Evolutionary conservation across 2,113 vertebrate genomes (phyloP).

Genomic region (Pleuronectes platessa): DNA sequence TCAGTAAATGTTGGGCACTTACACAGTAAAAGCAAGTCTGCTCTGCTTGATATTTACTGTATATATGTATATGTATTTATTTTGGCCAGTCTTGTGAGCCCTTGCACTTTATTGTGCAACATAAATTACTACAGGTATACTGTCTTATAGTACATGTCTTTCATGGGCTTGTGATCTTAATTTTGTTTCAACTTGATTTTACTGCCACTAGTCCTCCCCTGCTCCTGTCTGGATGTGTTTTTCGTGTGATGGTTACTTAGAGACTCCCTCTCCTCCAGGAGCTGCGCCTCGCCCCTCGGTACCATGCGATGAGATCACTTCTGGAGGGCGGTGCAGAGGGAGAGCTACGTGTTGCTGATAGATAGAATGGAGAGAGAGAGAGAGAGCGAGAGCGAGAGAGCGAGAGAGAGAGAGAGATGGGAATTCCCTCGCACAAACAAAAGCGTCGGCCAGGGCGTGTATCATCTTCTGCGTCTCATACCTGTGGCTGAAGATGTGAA

Average conservation of each 20-base stretch:
- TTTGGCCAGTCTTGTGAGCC: neutral
- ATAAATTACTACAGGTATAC: neutral
- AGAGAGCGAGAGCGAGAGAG: constrained; percentile 29
- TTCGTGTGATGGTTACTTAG: constrained; percentile 17
- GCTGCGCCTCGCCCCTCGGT: constrained; percentile 58
- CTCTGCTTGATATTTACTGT: too few species aligned
- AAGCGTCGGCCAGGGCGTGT: constrained; percentile 61
- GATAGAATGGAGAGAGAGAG: constrained; percentile 10
- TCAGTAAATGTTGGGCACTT: neutral
- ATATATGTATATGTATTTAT: neutral
- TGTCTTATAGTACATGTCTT: neutral
- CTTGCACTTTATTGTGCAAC: neutral
- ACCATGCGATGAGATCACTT: constrained; percentile 38
- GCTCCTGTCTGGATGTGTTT: too few species aligned
- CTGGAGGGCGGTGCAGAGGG: constrained; percentile 59
- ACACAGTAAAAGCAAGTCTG: neutral
- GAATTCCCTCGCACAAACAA: constrained; percentile 74
- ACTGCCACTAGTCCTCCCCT: neutral
- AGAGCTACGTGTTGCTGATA: constrained; percentile 80
- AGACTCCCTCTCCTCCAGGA: constrained; percentile 54
- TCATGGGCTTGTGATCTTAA: too few species aligned
- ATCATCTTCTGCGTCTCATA: constrained; percentile 28
- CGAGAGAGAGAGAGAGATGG: constrained; percentile 34
- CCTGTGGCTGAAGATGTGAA: constrained; percentile 35
- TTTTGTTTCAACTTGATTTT: too few species aligned